Evolutionary conservation across 2,888 invertebrate genomes (phyloP), one percentile per base, ranked within the genome.

Genomic region (Trissolcus brochymenae): DNA sequence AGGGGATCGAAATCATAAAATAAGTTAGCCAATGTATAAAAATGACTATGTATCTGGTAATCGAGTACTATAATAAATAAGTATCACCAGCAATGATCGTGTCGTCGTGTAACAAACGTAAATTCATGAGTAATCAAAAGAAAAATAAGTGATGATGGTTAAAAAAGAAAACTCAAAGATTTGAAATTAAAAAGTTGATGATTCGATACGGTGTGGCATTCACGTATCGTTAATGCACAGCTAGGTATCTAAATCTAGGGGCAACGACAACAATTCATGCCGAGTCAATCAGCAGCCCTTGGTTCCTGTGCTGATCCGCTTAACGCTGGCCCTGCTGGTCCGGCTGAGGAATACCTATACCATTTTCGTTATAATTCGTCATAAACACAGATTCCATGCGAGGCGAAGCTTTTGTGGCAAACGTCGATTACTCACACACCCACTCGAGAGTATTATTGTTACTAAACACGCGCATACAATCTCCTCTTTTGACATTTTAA

Each of bases 211-310:
- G 83, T 83, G 83, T 85, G 85, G 88, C 88, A 88, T 88, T 88
- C 88, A 86, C 87, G 82, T 84, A 85, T 87, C 86, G 87, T 87
- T 87, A 87, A 88, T 88, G 87, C 88, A 88, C 87, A 88, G 83
- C 88, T 88, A 88, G 81, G 84, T 85, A 84, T 84, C 87, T 87
- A 87, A 86, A 81, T 87, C 88, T 88, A 88, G 76, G 85, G 86
- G 85, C 83, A 87, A 88, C 88, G 86, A 88, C 87, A 88, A 88
- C 88, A 84, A 86, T 86, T 88, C 88, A 89, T 89, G 88, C 88
- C 84, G 84, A 84, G 71, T 71, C 74, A 76, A 60, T 80, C 72
- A 77, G 67, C 70, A 74, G 49, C 51, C 55, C 59, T 35, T 35
- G 75, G 67, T 71, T 60, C 56, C 21, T 54, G 67, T 60, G 80